Evolutionary conservation across 2,797 vertebrate genomes (phyloP).

Genomic region (Tapera naevia): DNA sequence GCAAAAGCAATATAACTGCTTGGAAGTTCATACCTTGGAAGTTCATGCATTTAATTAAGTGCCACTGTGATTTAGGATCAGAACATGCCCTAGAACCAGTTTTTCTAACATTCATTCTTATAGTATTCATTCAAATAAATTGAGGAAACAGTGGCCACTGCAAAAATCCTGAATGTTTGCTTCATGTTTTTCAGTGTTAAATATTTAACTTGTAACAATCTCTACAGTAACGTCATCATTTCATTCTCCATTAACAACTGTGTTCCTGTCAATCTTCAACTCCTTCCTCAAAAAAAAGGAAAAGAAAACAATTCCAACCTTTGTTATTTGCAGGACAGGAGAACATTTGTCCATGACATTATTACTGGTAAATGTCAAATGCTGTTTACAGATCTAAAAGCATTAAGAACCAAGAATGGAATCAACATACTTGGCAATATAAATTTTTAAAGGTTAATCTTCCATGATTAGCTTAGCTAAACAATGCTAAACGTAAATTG

Average conservation of each 20-base stretch:
- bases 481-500: slow-evolving; percentile 46
- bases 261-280: not conserved
- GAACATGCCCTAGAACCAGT: fast-evolving
- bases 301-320: not conserved
- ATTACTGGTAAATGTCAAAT: slow-evolving; percentile 53
- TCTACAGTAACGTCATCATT: not conserved
- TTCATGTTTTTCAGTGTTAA: not conserved
- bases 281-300: not conserved
- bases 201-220: not conserved
- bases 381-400: slow-evolving; percentile 49
- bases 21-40: not conserved
- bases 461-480: slow-evolving; percentile 39
- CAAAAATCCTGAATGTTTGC: not conserved
- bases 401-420: slow-evolving; percentile 12
- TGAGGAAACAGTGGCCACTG: not conserved
- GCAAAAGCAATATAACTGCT: not conserved
- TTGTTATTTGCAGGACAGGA: not conserved
- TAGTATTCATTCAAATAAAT: too few species aligned
- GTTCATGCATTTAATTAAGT: not conserved
- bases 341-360: slow-evolving; percentile 21
- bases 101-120: not conserved
- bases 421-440: slow-evolving; percentile 36
- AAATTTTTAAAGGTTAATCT: slow-evolving; percentile 68
- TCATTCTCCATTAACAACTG: not conserved
- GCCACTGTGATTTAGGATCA: not conserved